These are phyloP conservation scores for Clarias magur DNA, from an alignment of 2,113 vertebrate genomes.

Conservation along the genomic window DNA sequence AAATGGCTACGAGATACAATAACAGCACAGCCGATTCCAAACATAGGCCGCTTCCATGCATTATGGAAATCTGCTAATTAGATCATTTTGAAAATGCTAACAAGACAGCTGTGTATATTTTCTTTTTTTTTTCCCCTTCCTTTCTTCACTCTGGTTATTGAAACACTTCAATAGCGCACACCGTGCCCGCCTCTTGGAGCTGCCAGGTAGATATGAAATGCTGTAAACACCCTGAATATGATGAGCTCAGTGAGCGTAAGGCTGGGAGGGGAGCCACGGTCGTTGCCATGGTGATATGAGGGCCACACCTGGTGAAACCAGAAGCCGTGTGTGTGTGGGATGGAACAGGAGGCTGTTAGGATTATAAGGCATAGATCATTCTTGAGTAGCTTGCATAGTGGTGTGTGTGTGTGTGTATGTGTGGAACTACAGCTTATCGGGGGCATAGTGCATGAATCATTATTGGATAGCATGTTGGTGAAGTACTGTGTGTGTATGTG, in stretches of 20 bases:
- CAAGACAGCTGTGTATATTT: constrained; percentile 51
- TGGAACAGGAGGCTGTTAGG: background rate
- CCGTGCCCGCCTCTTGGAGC: background rate
- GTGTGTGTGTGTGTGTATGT: constrained; percentile 16
- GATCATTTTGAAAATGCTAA: constrained; percentile 54
- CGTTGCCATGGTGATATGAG: constrained; percentile 51
- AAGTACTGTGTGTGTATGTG: background rate
- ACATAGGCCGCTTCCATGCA: constrained; percentile 45
- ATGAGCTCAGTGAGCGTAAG: constrained; percentile 27
- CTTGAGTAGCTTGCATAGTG: background rate
- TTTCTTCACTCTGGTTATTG: constrained; percentile 25
- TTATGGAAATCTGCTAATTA: constrained; percentile 64
- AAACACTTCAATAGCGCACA: background rate
- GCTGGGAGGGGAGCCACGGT: background rate
- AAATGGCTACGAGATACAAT: constrained; percentile 54
- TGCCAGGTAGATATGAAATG: constrained; percentile 25
- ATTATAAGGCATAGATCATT: background rate
- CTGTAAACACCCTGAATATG: constrained; percentile 29
- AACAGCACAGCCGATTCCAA: constrained; percentile 51
- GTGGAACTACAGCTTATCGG: background rate
- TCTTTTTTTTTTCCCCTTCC: constrained; percentile 15
- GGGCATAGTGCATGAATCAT: too few species aligned
- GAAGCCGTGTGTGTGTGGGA: background rate
- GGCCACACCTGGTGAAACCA: constrained; percentile 39
- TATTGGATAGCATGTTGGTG: too few species aligned